These are phyloP conservation scores for Phyllotreta cruciferae DNA, from an alignment of 2,888 invertebrate species.

Conservation along the genomic window DNA sequence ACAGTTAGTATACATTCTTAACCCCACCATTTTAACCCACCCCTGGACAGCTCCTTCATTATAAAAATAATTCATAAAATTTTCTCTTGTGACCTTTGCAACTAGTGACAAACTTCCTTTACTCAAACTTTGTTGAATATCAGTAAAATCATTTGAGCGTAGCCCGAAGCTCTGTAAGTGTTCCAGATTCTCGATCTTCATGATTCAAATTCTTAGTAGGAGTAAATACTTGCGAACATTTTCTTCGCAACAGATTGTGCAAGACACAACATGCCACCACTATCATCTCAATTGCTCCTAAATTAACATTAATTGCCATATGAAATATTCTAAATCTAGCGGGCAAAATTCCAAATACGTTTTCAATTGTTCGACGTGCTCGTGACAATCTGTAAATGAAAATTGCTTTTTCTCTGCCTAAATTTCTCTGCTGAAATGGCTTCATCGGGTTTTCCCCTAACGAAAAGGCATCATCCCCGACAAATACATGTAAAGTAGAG, in stretches of 20 bases:
- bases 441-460: conserved; percentile 39
- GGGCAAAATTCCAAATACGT: conserved; percentile 45
- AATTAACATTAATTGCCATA: conserved; percentile 18
- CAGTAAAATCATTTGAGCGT: too few species aligned
- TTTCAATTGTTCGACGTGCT: conserved; percentile 43
- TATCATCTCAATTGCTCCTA: conserved; percentile 26
- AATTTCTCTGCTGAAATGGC: conserved; percentile 29
- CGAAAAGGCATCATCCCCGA: conserved; percentile 44
- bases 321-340: conserved; percentile 46
- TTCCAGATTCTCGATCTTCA: too few species aligned
- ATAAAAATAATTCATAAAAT: too few species aligned
- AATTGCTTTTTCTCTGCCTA: conserved; percentile 30
- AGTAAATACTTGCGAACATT: conserved; percentile 19
- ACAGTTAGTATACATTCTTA: too few species aligned
- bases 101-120: too few species aligned
- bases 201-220: conserved; percentile 22
- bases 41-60: too few species aligned
- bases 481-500: conserved; percentile 39
- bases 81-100: too few species aligned
- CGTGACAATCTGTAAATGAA: conserved; percentile 44
- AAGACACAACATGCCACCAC: conserved; percentile 39
- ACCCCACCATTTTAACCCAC: too few species aligned
- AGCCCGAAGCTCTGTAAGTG: too few species aligned
- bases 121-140: too few species aligned
- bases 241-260: conserved; percentile 39